Base-by-base conservation (phyloP, 2,797 vertebrate genomes). In the Okamejei kenojei region DNA sequence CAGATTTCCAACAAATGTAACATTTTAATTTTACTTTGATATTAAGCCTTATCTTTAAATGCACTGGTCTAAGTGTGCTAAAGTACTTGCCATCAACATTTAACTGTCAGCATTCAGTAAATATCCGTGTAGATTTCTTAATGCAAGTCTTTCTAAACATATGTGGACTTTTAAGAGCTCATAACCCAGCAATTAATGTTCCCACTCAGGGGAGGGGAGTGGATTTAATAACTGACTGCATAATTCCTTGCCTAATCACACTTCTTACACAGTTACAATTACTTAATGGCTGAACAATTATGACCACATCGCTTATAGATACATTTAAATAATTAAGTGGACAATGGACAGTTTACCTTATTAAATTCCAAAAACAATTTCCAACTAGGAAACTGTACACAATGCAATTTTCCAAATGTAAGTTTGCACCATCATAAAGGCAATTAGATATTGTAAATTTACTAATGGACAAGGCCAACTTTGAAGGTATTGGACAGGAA, bases 381-480 rank as follows among this genome's bases (percentile, higher is more conserved):
- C n/a, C 88, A 90, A 45, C 35, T 54, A 71, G 35, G 19, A 61
- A 84, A 78, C 77, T 78, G 79, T 81, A 84, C 61, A 58, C 29
- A 58, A 84, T 61, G 81, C 68, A 92, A n/a, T 38, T 76, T 76
- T 76, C 74, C 54, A 74, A 90, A 38, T 90, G 35, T 32, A 90
- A 71, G 17, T 92, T 74, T 54, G 45, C 73, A 76, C 23, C 11
- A 38, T 23, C 9, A 26, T 35, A 71, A 32, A 23, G 29, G 26
- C 17, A 35, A 58, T 74, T 74, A 92, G 13, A 92, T 29, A 54
- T 19, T 4, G n/a, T 74, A 26, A 74, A 92, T 92, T 76, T 92
- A 73, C 21, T 74, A 54, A 54, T 74, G 71, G 71, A 38, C 45
- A 54, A 54, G 5, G 45, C 45, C 45, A 6, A 54, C 45, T 45